phyloP scores from a whole-genome alignment of 2,113 vertebrate species.

The Casuarius casuarius region DNA sequence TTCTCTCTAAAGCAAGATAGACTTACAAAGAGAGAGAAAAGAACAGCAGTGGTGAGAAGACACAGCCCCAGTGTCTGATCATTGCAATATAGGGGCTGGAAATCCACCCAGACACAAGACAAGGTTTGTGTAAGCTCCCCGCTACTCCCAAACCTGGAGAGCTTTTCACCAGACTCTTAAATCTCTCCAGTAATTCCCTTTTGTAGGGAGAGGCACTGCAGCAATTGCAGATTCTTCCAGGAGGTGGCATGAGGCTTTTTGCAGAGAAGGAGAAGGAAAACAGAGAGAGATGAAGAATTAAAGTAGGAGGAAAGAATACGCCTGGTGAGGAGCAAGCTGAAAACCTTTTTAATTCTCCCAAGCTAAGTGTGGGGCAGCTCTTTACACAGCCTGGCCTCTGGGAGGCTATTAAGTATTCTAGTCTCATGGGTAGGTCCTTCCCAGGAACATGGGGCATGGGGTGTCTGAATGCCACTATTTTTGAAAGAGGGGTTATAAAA shows the following conservation, averaged over 20 bases:
- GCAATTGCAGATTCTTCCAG: constrained; percentile 52
- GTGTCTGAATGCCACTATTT: fast-evolving
- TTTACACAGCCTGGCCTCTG: not conserved
- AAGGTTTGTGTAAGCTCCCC: not conserved
- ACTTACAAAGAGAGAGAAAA: not conserved
- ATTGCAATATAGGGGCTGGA: not conserved
- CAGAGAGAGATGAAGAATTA: not conserved
- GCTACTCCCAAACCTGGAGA: not conserved
- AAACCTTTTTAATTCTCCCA: not conserved
- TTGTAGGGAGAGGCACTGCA: not conserved
- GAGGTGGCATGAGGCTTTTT: constrained; percentile 56
- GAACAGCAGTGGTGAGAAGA: not conserved
- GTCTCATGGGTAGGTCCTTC: too few relatives aligned
- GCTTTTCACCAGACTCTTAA: not conserved
- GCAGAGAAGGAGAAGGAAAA: not conserved
- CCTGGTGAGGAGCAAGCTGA: not conserved
- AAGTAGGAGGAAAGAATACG: not conserved
- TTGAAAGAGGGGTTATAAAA: not conserved
- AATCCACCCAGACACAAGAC: not conserved
- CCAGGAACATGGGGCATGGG: too few relatives aligned
- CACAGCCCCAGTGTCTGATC: not conserved
- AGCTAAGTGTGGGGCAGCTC: not conserved
- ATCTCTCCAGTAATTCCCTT: not conserved
- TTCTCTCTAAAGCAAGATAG: not conserved
- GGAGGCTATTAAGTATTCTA: not conserved